Evolutionary conservation across 2,888 invertebrate genomes (phyloP), one percentile per base, ranked within the genome.

Genomic region (Philonicus albiceps): DNA sequence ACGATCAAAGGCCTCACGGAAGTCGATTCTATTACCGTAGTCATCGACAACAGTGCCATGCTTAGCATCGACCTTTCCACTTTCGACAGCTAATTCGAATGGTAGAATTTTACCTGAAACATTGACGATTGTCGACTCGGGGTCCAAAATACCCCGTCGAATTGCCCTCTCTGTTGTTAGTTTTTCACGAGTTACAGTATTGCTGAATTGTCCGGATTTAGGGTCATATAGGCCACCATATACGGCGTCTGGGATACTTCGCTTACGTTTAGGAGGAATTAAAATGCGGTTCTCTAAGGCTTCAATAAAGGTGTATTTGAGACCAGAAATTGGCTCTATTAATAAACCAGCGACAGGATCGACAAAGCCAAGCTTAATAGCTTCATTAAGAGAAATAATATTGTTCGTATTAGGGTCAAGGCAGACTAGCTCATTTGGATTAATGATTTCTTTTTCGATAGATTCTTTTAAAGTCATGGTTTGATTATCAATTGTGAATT

Each of bases 171-270:
- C 96, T 84, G 97, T 95, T 88, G 95, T 95, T 88, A 97, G 92
- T 91, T 96, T 95, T 91, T 96, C 96, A 89, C 95, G 95, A n/a
- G 95, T 96, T 89, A 95, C 94, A 2, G 96, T 95, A 91, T 96
- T 96, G 53, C 95, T 95, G 90, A 97, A 96, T 90, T 96, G 95
- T 76, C 98, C 97, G 49, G 96, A 95, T 89, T 95, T 94, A 0
- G 96, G 96, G 93, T 98, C 97, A 90, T 97, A 98, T 88, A 96
- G 95, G n/a, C 97, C 97, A 92, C 96, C 96, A 90, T 96, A 96
- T n/a, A 98, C 96, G 1, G 98, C 98, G 93, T 97, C 97, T 0
- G 97, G 96, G 37, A 98, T 93, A 87, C 96, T 96, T 88, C 97
- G 95, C 91, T 96, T 96, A 85, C 96, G 95, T 91, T 97, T 96